A percentile compares a stretch with the other conserved stretches of the same genome.
Evolutionary conservation across 2,113 vertebrate species (phyloP).

Genomic region (Calidris pugnax): DNA sequence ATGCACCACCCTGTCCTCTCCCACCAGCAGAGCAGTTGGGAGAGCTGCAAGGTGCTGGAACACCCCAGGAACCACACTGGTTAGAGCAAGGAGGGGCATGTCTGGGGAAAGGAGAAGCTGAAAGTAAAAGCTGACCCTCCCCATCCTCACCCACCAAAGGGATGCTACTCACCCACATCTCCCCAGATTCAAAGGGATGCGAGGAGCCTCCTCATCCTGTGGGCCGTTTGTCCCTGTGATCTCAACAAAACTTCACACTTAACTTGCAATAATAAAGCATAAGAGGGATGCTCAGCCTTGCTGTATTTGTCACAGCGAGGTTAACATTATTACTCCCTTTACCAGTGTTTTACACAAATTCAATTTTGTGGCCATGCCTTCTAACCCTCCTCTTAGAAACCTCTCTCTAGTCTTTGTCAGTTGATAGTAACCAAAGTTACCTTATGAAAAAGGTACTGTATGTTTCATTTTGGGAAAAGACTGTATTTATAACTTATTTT

Average conservation of each 20-base stretch:
- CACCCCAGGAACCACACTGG: background rate
- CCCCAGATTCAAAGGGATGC: background rate
- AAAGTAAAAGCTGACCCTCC: background rate
- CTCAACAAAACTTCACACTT: constrained; percentile 27
- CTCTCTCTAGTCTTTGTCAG: constrained; percentile 24
- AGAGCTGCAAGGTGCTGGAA: rapidly evolving
- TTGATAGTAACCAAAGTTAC: constrained; percentile 62
- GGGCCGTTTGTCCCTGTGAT: background rate
- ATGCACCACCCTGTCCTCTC: background rate
- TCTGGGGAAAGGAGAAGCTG: background rate
- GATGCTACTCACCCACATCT: background rate
- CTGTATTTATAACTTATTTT: constrained; percentile 66
- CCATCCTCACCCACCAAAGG: background rate
- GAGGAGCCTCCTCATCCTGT: background rate
- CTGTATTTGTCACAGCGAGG: background rate
- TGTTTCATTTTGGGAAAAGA: constrained; percentile 7
- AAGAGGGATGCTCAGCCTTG: background rate
- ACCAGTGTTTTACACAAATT: background rate
- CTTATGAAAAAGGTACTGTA: constrained; percentile 47
- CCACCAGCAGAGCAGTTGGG: background rate
- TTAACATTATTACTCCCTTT: background rate
- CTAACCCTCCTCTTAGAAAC: background rate
- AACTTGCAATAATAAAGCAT: background rate
- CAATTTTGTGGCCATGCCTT: background rate
- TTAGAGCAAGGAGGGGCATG: rapidly evolving